Conservation (phyloP, 2,113 vertebrate genomes). For the Tursiops truncatus region DNA sequence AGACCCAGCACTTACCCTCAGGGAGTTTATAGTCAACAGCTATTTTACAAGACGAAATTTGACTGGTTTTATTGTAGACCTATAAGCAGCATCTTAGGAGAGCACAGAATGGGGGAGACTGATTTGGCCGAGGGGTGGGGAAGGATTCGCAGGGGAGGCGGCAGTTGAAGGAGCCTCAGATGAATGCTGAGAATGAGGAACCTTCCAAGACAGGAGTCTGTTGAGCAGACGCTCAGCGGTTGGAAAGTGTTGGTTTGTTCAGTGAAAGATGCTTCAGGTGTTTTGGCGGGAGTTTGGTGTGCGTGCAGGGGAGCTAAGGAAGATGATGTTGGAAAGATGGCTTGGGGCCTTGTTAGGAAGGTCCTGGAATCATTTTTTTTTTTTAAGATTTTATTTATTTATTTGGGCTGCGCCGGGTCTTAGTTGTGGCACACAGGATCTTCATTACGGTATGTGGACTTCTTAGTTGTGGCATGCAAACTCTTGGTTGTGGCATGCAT, state of each 20-base stretch:
- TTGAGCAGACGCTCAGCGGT: neutral
- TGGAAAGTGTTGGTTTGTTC: neutral
- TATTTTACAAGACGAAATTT: neutral
- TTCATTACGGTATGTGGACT: too few species aligned
- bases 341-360: neutral
- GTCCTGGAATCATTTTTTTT: neutral
- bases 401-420: too few species aligned
- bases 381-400: too few species aligned
- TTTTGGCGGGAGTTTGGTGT: neutral
- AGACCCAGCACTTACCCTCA: neutral
- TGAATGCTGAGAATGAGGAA: neutral
- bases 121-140: neutral
- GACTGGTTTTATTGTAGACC: neutral
- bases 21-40: neutral
- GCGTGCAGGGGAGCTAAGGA: neutral
- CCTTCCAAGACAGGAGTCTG: fast-evolving
- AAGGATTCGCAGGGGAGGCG: too few species aligned
- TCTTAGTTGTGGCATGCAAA: too few species aligned
- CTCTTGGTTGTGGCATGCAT: too few species aligned
- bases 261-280: neutral
- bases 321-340: neutral
- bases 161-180: neutral
- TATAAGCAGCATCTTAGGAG: neutral
- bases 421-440: too few species aligned
- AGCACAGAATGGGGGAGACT: neutral